Evolutionary conservation across 1,140 invertebrate genomes (phyloP).

Genomic region (Aphaenogaster floridana): DNA sequence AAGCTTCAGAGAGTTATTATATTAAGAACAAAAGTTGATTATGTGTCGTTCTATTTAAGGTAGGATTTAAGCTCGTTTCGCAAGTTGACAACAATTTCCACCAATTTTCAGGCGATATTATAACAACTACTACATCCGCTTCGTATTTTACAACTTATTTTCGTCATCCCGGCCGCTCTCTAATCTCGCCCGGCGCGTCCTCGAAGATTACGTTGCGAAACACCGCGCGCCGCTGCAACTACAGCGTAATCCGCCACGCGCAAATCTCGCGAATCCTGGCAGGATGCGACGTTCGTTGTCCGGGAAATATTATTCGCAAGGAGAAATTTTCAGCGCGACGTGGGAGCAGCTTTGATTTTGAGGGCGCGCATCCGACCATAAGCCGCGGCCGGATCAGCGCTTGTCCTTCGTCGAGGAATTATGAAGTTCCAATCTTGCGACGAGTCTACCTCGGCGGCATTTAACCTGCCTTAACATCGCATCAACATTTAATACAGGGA

Average conservation of each 20-base stretch:
- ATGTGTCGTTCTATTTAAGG: background rate
- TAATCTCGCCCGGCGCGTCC: conserved; percentile 23
- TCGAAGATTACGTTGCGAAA: conserved; percentile 45
- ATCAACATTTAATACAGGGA: background rate
- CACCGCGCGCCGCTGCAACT: background rate
- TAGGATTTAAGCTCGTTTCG: background rate
- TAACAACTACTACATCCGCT: background rate
- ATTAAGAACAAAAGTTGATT: background rate
- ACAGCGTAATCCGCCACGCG: conserved; percentile 33
- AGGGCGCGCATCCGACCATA: conserved; percentile 11
- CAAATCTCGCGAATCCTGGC: conserved; percentile 35
- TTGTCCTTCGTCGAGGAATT: conserved; percentile 32
- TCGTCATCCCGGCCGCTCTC: background rate
- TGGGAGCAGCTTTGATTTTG: conserved; percentile 67
- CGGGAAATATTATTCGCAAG: conserved; percentile 38
- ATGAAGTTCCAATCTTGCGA: background rate
- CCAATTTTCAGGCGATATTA: background rate
- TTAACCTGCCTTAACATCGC: background rate
- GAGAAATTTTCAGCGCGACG: conserved; percentile 49
- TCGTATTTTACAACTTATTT: conserved; percentile 7
- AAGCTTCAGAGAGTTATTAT: background rate
- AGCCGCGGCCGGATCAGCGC: conserved; percentile 50
- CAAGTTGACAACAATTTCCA: background rate
- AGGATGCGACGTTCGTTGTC: conserved; percentile 37
- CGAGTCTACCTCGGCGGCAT: conserved; percentile 4